Evolutionary conservation across 1,140 invertebrate species (phyloP).

Genomic region (Anoplolepis gracilipes): DNA sequence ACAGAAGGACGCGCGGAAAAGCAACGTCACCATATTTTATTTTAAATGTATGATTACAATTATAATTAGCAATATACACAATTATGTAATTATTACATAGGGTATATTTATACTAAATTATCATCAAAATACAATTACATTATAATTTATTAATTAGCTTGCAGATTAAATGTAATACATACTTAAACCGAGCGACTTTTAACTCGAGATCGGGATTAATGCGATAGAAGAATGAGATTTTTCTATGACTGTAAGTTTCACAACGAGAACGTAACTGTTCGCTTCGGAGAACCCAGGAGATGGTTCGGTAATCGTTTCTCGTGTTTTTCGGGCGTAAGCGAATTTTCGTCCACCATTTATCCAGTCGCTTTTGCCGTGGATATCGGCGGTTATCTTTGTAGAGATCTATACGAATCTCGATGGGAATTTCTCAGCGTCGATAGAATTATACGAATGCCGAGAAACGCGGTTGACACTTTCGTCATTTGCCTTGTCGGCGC

Average conservation of each 20-base stretch:
- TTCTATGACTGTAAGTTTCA: conserved; percentile 42
- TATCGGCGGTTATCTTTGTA: conserved; percentile 49
- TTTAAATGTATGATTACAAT: neutral
- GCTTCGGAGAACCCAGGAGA: conserved; percentile 10
- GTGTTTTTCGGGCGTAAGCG: conserved; percentile 34
- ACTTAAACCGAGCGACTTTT: neutral
- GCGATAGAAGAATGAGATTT: conserved; percentile 4
- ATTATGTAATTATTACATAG: no score
- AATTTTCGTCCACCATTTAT: conserved; percentile 70
- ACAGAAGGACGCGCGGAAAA: neutral
- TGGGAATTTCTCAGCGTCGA: conserved; percentile 22
- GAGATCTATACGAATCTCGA: conserved; percentile 29
- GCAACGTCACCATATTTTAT: neutral
- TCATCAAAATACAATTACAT: no score
- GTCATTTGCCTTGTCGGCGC: conserved; percentile 13
- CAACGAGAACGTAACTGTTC: conserved; percentile 39
- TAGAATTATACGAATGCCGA: conserved; percentile 23
- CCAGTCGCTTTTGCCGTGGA: conserved; percentile 41
- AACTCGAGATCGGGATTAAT: conserved; percentile 13
- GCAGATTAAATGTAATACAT: neutral
- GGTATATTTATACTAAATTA: no score
- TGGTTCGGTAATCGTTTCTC: conserved; percentile 52
- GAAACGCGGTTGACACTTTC: conserved; percentile 64
- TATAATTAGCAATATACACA: neutral
- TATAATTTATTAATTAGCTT: no score